Evolutionary conservation across 2,797 vertebrate species (phyloP), one percentile per base, ranked within the genome.

Genomic region (Lindbergichthys nudifrons): DNA sequence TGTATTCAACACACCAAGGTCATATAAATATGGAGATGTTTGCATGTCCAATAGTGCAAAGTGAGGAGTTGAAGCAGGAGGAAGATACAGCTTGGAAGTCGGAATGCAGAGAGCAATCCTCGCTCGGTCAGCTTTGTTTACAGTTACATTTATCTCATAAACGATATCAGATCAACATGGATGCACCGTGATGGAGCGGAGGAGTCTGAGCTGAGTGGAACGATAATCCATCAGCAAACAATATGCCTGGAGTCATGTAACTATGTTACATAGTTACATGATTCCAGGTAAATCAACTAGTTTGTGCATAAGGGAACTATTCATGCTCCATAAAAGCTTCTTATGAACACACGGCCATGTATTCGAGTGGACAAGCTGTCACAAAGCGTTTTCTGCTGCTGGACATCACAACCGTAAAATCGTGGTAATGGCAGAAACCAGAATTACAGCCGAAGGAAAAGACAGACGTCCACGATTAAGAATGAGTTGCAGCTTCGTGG

Each of bases 311-410:
- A 58, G 56, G 53, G 61, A 79, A 58, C 46, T 45, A 50, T 83
- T 74, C 77, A 72, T 59, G 70, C 73, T 67, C 65, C 18, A 13
- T 60, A 57, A 63, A 70, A 68, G 61, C 53, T 60, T 3, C 18
- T 10, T 47, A 77, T 54, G 65, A 77, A 80, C 73, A 65, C 46
- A 53, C 32, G 48, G 39, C 42, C 74, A 79, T 54, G 88, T 80
- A 92, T 89, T 74, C 72, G 64, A 88, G 58, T 67, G 78, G 86
- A 91, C 87, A 77, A 84, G 81, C 82, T 87, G 90, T 93, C 88
- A 88, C 63, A 77, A 60, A 62, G 66, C 75, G 87, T 91, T 91
- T 88, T 87, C 85, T 86, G 77, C 80, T 68, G 79, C 73, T 67
- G 85, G 67, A 88, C 80, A 84, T 83, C 79, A 78, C 82, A 84